Conservation (phyloP, 2,888 invertebrate species). For the Ectemnius lituratus region DNA sequence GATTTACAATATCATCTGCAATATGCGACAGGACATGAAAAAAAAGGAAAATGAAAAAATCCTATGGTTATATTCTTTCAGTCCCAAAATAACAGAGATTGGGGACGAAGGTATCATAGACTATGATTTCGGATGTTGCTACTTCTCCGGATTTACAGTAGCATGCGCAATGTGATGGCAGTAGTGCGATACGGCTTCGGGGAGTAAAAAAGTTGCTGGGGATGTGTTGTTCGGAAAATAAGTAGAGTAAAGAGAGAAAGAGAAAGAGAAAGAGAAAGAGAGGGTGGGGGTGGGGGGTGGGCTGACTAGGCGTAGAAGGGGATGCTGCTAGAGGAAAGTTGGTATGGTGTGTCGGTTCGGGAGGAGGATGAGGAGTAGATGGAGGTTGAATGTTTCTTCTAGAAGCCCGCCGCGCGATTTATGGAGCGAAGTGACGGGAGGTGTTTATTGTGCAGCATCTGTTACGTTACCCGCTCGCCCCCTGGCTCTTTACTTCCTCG, state of each 20-base stretch:
- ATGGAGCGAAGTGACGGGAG: constrained; percentile 78
- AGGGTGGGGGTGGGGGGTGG: not conserved
- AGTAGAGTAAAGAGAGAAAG: constrained; percentile 5
- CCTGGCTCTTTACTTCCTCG: constrained; percentile 47
- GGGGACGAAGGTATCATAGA: no score
- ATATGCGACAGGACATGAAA: no score
- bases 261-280: constrained; percentile 22
- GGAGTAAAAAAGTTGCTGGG: not conserved
- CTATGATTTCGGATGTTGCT: no score
- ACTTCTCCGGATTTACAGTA: no score
- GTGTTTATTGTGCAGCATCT: constrained; percentile 78
- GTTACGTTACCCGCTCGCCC: constrained; percentile 71
- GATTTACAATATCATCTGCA: no score
- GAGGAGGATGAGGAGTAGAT: constrained; percentile 69
- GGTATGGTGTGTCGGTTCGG: constrained; percentile 61
- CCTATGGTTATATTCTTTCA: no score
- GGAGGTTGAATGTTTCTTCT: constrained; percentile 76
- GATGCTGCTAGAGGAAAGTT: constrained; percentile 30
- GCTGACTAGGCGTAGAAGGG: not conserved
- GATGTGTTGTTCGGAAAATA: constrained; percentile 11
- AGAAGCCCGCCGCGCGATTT: constrained; percentile 76
- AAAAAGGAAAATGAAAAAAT: no score
- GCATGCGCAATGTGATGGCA: no score
- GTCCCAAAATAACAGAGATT: no score
- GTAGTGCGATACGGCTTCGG: not conserved